These are phyloP conservation scores for Thamnophis sirtalis DNA, from an alignment of 2,113 vertebrate species.

Conservation along the genomic window DNA sequence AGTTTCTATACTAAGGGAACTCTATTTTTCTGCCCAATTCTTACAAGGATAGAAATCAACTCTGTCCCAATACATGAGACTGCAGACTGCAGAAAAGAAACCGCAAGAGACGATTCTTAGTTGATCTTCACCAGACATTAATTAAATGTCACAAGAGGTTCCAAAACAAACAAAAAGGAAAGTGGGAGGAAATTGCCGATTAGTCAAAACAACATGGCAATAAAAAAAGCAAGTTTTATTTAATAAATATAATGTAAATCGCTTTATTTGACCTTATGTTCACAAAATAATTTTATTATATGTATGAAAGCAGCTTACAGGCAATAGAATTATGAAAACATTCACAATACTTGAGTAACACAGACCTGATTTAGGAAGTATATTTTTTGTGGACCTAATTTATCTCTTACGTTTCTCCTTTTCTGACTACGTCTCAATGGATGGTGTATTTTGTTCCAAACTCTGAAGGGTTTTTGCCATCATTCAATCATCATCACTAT, in stretches of 20 bases:
- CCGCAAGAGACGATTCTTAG: background rate
- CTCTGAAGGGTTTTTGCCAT: constrained; percentile 24
- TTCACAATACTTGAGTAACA: constrained; percentile 71
- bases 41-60: background rate
- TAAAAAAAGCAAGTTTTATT: constrained; percentile 31
- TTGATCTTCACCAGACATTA: background rate
- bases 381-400: constrained; percentile 37
- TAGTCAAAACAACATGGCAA: background rate
- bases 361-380: constrained; percentile 67
- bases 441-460: constrained; percentile 42
- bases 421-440: constrained; percentile 45
- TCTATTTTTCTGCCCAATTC: background rate
- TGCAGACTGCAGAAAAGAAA: no score
- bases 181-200: background rate
- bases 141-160: background rate
- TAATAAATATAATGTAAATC: constrained; percentile 63
- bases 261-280: constrained; percentile 60
- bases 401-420: constrained; percentile 53
- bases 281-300: constrained; percentile 82
- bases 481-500: constrained; percentile 26
- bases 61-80: no score
- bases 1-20: background rate
- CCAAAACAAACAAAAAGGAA: background rate
- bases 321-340: constrained; percentile 73
- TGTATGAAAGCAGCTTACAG: constrained; percentile 79